A percentile compares a stretch with the other conserved stretches of the same genome.
Evolutionary conservation across 1,140 invertebrate species (phyloP).

Genomic region (Dreissena polymorpha): DNA sequence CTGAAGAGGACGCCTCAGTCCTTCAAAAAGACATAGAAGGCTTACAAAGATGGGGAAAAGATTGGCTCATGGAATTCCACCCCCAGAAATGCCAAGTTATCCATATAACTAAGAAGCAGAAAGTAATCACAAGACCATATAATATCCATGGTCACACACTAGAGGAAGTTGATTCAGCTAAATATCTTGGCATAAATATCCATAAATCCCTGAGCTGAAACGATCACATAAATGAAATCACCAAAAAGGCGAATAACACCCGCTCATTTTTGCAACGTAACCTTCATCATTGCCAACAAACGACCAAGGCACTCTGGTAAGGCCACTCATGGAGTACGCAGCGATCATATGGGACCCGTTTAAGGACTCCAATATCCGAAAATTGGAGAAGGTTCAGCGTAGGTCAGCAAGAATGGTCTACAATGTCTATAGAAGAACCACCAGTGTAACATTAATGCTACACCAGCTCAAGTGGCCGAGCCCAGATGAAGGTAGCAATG

Average conservation of each 20-base stretch:
- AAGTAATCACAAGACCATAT: no score
- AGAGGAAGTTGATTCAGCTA: constrained; percentile 16
- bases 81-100: no score
- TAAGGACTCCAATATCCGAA: not conserved
- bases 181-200: no score
- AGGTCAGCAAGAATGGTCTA: constrained; percentile 48
- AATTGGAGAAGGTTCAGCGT: constrained; percentile 51
- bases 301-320: constrained; percentile 33
- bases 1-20: no score
- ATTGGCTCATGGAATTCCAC: no score
- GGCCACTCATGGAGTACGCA: constrained; percentile 45
- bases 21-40: no score
- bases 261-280: no score
- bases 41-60: no score
- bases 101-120: no score
- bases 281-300: constrained; percentile 14
- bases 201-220: no score
- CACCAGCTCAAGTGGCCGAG: constrained; percentile 42
- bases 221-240: no score
- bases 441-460: constrained; percentile 51
- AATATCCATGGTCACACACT: constrained; percentile 22
- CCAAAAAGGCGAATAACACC: no score
- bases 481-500: constrained; percentile 16
- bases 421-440: constrained; percentile 36
- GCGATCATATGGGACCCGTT: constrained; percentile 48